phyloP scores from a whole-genome alignment of 2,797 vertebrate genomes.

The Menidia menidia region DNA sequence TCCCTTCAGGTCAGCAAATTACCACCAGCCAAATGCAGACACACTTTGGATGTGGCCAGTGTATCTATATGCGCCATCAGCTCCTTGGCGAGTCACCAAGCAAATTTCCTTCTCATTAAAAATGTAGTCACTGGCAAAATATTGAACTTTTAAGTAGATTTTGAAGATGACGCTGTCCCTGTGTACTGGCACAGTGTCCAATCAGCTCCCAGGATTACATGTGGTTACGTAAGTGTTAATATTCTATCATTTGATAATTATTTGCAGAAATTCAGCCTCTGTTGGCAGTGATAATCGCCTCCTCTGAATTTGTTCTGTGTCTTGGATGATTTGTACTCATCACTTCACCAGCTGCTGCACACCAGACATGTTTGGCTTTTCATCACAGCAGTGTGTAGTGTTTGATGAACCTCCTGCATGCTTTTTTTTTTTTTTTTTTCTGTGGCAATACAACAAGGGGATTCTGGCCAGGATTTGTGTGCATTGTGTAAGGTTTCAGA shows the following conservation, averaged over 20 bases:
- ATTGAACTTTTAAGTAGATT: slow-evolving; percentile 11
- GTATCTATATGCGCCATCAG: slow-evolving; percentile 55
- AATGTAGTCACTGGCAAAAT: slow-evolving; percentile 35
- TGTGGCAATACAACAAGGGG: slow-evolving; percentile 1
- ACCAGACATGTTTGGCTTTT: slow-evolving; percentile 27
- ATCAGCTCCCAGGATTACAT: slow-evolving; percentile 21
- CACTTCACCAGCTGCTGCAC: slow-evolving; percentile 40
- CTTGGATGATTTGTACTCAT: slow-evolving; percentile 57
- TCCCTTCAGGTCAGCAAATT: slow-evolving; percentile 60
- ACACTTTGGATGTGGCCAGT: slow-evolving; percentile 51
- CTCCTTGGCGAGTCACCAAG: slow-evolving; percentile 67
- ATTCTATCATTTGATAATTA: slow-evolving; percentile 53
- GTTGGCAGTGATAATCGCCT: slow-evolving; percentile 61
- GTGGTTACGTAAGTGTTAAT: slow-evolving; percentile 41
- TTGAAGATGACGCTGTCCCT: slow-evolving; percentile 3
- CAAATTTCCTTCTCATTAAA: slow-evolving; percentile 32
- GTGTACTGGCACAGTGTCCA: neutral
- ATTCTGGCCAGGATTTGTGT: slow-evolving; percentile 17
- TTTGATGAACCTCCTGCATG: slow-evolving; percentile 4
- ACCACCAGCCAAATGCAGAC: slow-evolving; percentile 65
- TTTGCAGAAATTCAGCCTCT: slow-evolving; percentile 61
- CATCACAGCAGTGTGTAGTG: slow-evolving; percentile 10
- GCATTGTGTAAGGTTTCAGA: slow-evolving; percentile 3
- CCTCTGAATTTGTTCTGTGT: slow-evolving; percentile 47
- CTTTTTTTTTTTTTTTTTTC: neutral